A percentile compares a stretch with the other conserved stretches of the same genome.
Conservation (phyloP, 2,113 vertebrate genomes). For the Meles meles region DNA sequence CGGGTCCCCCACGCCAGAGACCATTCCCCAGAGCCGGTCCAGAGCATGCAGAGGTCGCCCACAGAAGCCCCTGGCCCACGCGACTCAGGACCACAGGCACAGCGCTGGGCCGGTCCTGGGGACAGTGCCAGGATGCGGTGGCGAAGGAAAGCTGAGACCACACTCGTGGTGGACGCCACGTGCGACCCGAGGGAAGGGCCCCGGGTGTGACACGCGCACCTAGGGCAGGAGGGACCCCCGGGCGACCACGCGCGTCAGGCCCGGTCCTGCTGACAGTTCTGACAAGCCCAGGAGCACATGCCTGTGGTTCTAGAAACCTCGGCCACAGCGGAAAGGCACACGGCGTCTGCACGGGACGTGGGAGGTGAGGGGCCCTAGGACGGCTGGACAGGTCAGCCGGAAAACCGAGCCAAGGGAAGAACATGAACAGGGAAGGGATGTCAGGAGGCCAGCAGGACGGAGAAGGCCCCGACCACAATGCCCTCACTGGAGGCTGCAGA, state of each 20-base stretch:
- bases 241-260: not conserved
- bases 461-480: not conserved
- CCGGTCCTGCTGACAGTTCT: not conserved
- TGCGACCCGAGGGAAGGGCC: not conserved
- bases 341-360: fast-evolving
- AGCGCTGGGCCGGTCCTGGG: not conserved
- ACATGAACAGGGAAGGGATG: not conserved
- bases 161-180: fast-evolving
- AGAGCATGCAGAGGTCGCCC: too few species aligned
- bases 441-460: not conserved
- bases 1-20: not conserved
- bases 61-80: not conserved
- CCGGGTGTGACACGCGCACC: not conserved
- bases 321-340: not conserved
- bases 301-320: not conserved
- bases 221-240: not conserved
- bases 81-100: fast-evolving
- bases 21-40: not conserved
- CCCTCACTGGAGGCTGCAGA: not conserved
- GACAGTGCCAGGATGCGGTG: not conserved
- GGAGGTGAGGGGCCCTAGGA: too few species aligned
- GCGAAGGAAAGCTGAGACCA: not conserved
- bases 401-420: not conserved
- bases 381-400: not conserved
- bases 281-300: not conserved